Evolutionary conservation across 2,113 vertebrate genomes (phyloP).

Genomic region (Eurypyga helias): DNA sequence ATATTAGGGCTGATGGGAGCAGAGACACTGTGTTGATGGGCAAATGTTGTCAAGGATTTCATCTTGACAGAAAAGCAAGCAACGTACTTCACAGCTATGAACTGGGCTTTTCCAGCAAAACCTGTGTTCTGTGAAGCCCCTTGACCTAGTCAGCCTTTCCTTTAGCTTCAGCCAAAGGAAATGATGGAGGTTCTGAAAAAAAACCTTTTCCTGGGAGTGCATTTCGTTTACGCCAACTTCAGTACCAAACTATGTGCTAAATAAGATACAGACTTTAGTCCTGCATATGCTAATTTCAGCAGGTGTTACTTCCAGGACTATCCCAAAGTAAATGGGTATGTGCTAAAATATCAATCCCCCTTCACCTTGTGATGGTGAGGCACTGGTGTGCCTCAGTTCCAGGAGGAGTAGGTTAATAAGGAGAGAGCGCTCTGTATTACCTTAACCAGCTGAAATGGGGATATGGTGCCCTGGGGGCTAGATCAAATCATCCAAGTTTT

Average conservation of each 20-base stretch:
- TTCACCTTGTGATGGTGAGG: not conserved
- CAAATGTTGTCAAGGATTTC: not conserved
- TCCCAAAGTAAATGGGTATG: not conserved
- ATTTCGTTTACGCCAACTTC: not conserved
- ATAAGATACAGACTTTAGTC: not conserved
- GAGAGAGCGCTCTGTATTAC: not conserved
- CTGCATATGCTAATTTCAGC: not conserved
- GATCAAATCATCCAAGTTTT: not conserved
- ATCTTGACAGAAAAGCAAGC: not conserved
- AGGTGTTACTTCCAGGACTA: not conserved
- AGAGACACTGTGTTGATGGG: not conserved
- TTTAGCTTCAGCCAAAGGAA: not conserved
- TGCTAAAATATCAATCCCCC: not conserved
- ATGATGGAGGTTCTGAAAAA: rapidly evolving
- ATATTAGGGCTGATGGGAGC: not conserved
- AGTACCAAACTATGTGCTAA: not conserved
- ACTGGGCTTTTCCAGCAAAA: not conserved
- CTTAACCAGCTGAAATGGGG: not conserved
- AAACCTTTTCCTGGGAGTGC: not conserved
- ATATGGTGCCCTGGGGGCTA: not conserved
- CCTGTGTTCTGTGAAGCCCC: not conserved
- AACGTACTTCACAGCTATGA: not conserved
- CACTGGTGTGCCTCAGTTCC: not conserved
- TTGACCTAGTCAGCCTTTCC: not conserved
- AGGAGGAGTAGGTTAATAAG: not conserved